Conservation (phyloP, 1,140 invertebrate genomes). For the Brachionus angularis region DNA sequence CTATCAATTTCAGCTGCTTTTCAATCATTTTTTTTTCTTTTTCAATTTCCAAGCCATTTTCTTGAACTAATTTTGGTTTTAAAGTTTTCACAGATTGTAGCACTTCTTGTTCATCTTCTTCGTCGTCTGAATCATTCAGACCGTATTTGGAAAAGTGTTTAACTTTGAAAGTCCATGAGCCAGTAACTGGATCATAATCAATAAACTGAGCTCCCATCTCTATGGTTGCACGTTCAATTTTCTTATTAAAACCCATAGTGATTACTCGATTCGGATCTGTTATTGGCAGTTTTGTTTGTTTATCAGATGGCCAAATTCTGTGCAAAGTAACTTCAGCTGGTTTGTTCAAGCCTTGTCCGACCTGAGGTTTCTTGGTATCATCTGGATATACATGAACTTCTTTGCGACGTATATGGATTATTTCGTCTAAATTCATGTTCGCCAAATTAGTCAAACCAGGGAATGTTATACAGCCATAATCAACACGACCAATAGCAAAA, state of each 20-base stretch:
- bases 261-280: constrained; percentile 71
- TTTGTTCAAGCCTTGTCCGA: constrained; percentile 82
- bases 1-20: constrained; percentile 29
- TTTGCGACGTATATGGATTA: constrained; percentile 65
- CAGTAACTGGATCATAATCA: constrained; percentile 88
- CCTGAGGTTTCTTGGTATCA: constrained; percentile 67
- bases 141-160: constrained; percentile 43
- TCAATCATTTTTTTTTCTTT: constrained; percentile 41
- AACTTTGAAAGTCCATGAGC: constrained; percentile 84
- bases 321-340: constrained; percentile 85
- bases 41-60: neutral
- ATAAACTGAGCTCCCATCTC: constrained; percentile 83
- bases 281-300: constrained; percentile 72
- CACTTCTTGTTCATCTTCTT: neutral
- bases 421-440: constrained; percentile 79
- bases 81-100: neutral
- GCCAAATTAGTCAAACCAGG: constrained; percentile 74
- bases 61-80: neutral
- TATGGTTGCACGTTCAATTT: constrained; percentile 74
- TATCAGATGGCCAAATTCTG: constrained; percentile 87
- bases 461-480: constrained; percentile 88
- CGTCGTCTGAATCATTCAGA: constrained; percentile 31
- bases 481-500: constrained; percentile 79
- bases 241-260: constrained; percentile 79
- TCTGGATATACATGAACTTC: constrained; percentile 67